phyloP scores from a whole-genome alignment of 1,140 invertebrate genomes.

The Microplitis mediator region DNA sequence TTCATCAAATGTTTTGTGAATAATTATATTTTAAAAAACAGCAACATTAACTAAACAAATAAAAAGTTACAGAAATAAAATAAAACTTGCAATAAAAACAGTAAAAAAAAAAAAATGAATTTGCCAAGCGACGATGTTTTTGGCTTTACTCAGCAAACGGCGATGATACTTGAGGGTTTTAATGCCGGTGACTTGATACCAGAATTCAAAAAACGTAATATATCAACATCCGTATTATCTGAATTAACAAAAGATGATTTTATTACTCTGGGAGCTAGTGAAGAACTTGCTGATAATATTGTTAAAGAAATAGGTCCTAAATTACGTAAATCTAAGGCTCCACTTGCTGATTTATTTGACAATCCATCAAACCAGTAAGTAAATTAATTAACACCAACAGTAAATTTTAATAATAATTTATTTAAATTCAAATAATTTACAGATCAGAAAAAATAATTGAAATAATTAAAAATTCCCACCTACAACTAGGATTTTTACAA shows the following conservation, averaged over 20 bases:
- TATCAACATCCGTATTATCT: constrained; percentile 36
- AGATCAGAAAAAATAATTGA: constrained; percentile 36
- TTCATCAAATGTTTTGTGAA: too few species aligned
- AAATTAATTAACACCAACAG: constrained; percentile 14
- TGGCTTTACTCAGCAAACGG: constrained; percentile 42
- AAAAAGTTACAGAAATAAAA: too few species aligned
- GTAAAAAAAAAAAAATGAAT: not conserved
- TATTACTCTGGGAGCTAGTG: constrained; percentile 34
- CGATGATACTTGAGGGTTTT: constrained; percentile 30
- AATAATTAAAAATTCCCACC: constrained; percentile 32
- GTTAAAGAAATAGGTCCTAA: constrained; percentile 24
- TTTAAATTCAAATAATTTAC: constrained; percentile 28
- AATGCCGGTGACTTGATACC: constrained; percentile 23
- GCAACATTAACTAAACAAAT: too few species aligned
- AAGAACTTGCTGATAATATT: constrained; percentile 26
- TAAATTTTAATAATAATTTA: constrained; percentile 17
- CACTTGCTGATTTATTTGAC: not conserved
- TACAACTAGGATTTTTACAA: constrained; percentile 35
- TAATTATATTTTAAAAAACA: too few species aligned
- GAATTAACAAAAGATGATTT: constrained; percentile 42
- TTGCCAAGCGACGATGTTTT: constrained; percentile 35
- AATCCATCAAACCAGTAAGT: constrained; percentile 32
- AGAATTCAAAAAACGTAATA: constrained; percentile 36
- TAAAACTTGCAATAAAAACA: not conserved
- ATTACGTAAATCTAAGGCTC: constrained; percentile 4